These are phyloP conservation scores for Semibalanus balanoides DNA, from an alignment of 1,140 invertebrate species.

Conservation along the genomic window DNA sequence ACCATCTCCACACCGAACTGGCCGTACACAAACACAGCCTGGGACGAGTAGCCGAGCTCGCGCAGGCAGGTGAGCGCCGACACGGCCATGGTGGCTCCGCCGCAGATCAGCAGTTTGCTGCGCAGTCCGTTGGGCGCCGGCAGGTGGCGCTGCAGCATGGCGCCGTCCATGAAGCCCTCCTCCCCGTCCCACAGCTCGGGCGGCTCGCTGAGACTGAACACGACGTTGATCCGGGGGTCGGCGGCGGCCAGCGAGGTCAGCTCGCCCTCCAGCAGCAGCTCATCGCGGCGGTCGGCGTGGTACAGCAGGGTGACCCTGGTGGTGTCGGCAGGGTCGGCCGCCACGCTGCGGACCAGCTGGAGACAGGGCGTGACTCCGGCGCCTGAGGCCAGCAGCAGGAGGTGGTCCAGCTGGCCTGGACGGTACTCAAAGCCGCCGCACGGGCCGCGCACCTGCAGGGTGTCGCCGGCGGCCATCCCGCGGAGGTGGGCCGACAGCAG, in stretches of 20 bases:
- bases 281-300: conserved; percentile 6
- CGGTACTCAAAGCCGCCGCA: conserved; percentile 16
- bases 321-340: background rate
- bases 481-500: background rate
- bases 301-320: conserved; percentile 7
- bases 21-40: conserved; percentile 12
- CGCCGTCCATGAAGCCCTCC: conserved; percentile 4
- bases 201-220: conserved; percentile 1
- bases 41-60: conserved; percentile 9
- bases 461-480: conserved; percentile 5
- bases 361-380: conserved; percentile 13
- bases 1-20: conserved; percentile 12
- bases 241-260: conserved; percentile 22
- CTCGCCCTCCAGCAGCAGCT: conserved; percentile 22
- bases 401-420: conserved; percentile 6
- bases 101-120: conserved; percentile 4
- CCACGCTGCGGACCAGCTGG: conserved; percentile 10
- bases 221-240: conserved; percentile 10
- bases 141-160: conserved; percentile 3
- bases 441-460: conserved; percentile 12
- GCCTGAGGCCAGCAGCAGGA: conserved; percentile 12
- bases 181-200: conserved; percentile 3
- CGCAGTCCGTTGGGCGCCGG: background rate
- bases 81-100: conserved; percentile 11
- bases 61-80: conserved; percentile 10